These are phyloP conservation scores for Ptilorrhoa leucosticta DNA, from an alignment of 2,113 vertebrate species.

Conservation along the genomic window DNA sequence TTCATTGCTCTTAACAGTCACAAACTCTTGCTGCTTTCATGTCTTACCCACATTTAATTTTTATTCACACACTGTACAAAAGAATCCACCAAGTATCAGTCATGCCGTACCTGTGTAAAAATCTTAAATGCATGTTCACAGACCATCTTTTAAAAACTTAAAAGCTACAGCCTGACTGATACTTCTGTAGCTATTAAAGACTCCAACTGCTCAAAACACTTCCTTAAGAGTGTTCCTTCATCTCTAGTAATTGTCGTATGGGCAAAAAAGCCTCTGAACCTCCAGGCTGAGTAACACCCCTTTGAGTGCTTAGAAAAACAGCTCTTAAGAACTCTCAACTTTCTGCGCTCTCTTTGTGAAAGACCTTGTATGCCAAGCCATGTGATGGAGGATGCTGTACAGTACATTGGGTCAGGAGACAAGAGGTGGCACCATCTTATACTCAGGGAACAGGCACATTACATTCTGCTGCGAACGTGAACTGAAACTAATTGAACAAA, in stretches of 20 bases:
- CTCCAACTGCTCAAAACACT: not conserved
- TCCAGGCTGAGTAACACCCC: not conserved
- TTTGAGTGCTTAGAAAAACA: slow-evolving; percentile 26
- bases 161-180: slow-evolving; percentile 18
- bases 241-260: not conserved
- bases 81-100: not conserved
- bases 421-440: not conserved
- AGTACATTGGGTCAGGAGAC: slow-evolving; percentile 44
- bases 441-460: not conserved
- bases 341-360: not conserved
- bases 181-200: not conserved
- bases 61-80: not conserved
- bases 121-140: not conserved
- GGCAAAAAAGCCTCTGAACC: not conserved
- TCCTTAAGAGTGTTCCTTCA: slow-evolving; percentile 2
- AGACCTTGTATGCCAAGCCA: not conserved
- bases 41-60: not conserved
- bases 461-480: not conserved
- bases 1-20: not conserved
- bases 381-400: not conserved
- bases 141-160: not conserved
- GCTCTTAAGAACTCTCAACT: slow-evolving; percentile 37
- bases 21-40: not conserved
- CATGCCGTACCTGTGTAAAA: not conserved
- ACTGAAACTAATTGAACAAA: not conserved